Evolutionary conservation across 1,140 invertebrate species (phyloP), one percentile per base, ranked within the genome.

Genomic region (Neelides sp.): DNA sequence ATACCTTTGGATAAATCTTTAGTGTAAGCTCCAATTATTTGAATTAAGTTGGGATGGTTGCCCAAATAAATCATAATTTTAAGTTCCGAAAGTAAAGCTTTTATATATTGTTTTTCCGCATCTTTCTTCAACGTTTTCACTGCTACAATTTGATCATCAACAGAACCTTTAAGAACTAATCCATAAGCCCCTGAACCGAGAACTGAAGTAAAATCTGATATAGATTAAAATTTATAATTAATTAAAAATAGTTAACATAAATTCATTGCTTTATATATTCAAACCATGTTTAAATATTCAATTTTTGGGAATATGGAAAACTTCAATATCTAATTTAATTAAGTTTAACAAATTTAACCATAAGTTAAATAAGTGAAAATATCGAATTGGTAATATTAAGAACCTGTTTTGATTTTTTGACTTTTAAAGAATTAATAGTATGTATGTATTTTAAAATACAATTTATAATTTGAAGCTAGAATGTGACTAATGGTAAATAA

Each of bases 1-100:
- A 5, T 47, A 32, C 44, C 44, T 35, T 34, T 30, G 5, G 10
- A 7, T 34, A 47, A 22, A 13, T 48, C 13, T 48, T 20, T 23
- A 20, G 46, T 48, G 19, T 20, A 37, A 8, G 46, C 30, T 3
- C 46, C 46, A 19, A 48, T 19, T 2, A 48, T 7, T 27, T 48
- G 5, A 19, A 39, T 19, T 8, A 48, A 8, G 19, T 35, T 5
- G 7, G 8, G 4, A 37, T 48, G 46, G 3, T 36, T 3, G 4
- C 46, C 46, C 7, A 48, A n/a, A 37, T 48, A 48, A 36, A 35
- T 36, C 46, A 48, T 48, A 23, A 48, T 48, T 27, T 48, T 48
- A 3, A 48, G 10, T 27, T 48, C 46, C 4, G 46, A 48, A 8
- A 48, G 34, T n/a, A 48, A 27, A 8, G 46, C 46, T 37, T 48